A percentile compares a stretch with the other conserved stretches of the same genome.
phyloP scores from a whole-genome alignment of 2,888 invertebrate genomes.

The Agriopis aurantiaria region DNA sequence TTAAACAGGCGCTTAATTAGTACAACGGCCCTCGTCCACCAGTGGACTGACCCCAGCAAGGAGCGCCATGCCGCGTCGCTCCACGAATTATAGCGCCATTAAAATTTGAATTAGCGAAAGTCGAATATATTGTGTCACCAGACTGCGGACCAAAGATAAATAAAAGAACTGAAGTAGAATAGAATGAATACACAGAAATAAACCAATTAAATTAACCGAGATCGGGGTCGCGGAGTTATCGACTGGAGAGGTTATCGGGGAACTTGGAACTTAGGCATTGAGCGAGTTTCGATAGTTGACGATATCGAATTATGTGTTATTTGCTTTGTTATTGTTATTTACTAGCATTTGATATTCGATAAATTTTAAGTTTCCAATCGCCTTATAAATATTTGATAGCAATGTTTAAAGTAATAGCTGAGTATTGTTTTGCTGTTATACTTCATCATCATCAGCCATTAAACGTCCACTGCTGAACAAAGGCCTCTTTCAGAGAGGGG shows the following conservation, averaged over 20 bases:
- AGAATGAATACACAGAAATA: conserved; percentile 35
- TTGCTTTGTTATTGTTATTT: conserved; percentile 18
- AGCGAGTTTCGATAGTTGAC: conserved; percentile 14
- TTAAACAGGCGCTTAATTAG: conserved; percentile 67
- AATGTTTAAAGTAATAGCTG: neutral
- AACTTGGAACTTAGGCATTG: conserved; percentile 36
- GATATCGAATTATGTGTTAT: conserved; percentile 16
- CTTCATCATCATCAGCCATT: too few relatives aligned
- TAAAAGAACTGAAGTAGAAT: conserved; percentile 43
- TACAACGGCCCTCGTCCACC: conserved; percentile 53
- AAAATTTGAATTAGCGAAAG: conserved; percentile 73
- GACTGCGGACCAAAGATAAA: conserved; percentile 33
- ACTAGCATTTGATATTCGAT: conserved; percentile 5
- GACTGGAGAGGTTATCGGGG: conserved; percentile 34
- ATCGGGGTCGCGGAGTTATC: conserved; percentile 40
- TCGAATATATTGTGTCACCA: conserved; percentile 54
- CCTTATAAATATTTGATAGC: neutral
- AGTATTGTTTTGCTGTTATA: neutral
- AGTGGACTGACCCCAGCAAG: conserved; percentile 62
- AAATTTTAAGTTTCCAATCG: conserved; percentile 1
- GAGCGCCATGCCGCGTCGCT: conserved; percentile 50
- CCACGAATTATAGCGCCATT: conserved; percentile 63
- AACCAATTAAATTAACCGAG: conserved; percentile 25
- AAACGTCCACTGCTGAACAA: too few relatives aligned
- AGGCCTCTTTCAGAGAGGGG: too few relatives aligned